phyloP scores from a whole-genome alignment of 2,888 invertebrate species.

The Acleris sparsana region DNA sequence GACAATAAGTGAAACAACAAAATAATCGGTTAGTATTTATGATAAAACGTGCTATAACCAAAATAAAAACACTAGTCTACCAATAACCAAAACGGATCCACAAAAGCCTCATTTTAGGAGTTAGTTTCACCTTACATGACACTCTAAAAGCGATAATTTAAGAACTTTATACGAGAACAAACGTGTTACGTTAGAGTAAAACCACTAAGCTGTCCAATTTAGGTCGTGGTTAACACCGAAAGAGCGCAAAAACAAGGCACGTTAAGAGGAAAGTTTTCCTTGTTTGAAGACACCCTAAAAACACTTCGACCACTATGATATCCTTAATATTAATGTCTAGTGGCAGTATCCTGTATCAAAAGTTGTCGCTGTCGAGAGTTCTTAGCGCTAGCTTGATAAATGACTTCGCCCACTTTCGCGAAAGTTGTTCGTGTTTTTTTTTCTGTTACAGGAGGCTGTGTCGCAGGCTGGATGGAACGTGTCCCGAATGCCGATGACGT shows the following conservation, averaged over 20 bases:
- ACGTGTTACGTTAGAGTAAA: slow-evolving; percentile 34
- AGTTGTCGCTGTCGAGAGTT: slow-evolving; percentile 79
- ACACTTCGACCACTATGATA: slow-evolving; percentile 72
- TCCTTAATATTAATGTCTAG: slow-evolving; percentile 81
- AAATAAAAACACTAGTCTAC: too few species aligned
- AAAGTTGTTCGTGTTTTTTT: slow-evolving; percentile 70
- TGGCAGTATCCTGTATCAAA: slow-evolving; percentile 79
- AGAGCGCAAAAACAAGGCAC: slow-evolving; percentile 55
- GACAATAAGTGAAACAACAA: too few species aligned
- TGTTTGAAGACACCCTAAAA: slow-evolving; percentile 71
- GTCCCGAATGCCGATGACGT: slow-evolving; percentile 62
- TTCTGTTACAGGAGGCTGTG: slow-evolving; percentile 59
- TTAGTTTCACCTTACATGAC: background rate
- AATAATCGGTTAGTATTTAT: too few species aligned
- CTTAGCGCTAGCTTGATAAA: slow-evolving; percentile 81
- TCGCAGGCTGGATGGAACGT: slow-evolving; percentile 64
- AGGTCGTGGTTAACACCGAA: slow-evolving; percentile 50
- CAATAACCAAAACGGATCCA: too few species aligned
- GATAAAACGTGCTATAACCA: too few species aligned
- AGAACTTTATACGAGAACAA: slow-evolving; percentile 26
- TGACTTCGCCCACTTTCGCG: slow-evolving; percentile 77
- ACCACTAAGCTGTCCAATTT: slow-evolving; percentile 51
- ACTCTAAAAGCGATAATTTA: slow-evolving; percentile 5
- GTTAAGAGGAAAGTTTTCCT: slow-evolving; percentile 65
- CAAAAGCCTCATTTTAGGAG: too few species aligned